phyloP scores from a whole-genome alignment of 2,888 invertebrate genomes.

The Achlya flavicornis region DNA sequence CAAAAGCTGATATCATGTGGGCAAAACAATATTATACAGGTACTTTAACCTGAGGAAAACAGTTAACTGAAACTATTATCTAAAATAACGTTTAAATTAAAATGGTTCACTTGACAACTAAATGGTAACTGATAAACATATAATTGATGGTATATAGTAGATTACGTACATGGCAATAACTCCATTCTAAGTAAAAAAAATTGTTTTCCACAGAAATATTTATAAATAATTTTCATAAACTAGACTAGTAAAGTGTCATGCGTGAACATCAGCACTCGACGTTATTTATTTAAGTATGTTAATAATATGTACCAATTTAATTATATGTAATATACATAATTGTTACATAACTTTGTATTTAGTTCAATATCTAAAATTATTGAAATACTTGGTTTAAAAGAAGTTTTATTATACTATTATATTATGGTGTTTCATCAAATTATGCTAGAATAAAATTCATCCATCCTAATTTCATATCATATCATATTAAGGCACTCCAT shows the following conservation, averaged over 20 bases:
- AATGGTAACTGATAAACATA: not conserved
- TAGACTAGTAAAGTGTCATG: not conserved
- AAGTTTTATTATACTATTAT: constrained; percentile 75
- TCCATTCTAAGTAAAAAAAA: not conserved
- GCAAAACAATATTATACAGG: not conserved
- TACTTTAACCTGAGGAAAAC: not conserved
- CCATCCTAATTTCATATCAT: constrained; percentile 82
- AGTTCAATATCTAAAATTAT: constrained; percentile 70
- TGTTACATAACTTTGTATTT: constrained; percentile 65
- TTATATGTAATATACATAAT: constrained; percentile 43
- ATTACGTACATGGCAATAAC: not conserved
- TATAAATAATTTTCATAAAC: not conserved
- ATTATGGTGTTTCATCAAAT: constrained; percentile 82
- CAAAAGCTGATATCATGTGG: constrained; percentile 9
- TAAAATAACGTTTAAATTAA: not conserved
- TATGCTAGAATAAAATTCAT: constrained; percentile 83
- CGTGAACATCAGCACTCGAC: not conserved
- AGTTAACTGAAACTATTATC: not conserved
- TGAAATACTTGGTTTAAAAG: constrained; percentile 72
- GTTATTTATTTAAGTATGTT: constrained; percentile 23
- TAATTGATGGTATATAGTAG: not conserved
- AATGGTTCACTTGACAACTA: not conserved
- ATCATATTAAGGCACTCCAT: constrained; percentile 84
- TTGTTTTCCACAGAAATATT: not conserved
- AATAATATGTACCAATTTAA: constrained; percentile 29